phyloP scores from a whole-genome alignment of 2,888 invertebrate genomes.

The Oscheius sp. region DNA sequence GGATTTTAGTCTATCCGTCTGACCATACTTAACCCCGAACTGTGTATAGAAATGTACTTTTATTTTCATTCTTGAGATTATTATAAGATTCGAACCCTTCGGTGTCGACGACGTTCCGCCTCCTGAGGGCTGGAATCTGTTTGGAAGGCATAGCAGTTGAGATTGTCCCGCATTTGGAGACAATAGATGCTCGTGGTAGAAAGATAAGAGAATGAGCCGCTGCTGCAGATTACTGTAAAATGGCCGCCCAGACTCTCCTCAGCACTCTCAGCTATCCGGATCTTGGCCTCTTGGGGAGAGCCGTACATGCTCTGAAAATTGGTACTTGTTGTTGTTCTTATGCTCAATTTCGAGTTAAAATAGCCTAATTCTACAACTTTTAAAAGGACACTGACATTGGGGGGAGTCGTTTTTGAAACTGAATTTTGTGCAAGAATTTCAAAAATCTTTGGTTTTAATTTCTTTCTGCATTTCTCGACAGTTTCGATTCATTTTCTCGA shows the following conservation, averaged over 20 bases:
- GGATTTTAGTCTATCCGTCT: background rate
- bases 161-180: background rate
- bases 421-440: too few species aligned
- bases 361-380: too few species aligned
- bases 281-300: conserved; percentile 21
- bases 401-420: too few species aligned
- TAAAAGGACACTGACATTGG: too few species aligned
- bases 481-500: too few species aligned
- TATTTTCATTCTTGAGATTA: background rate
- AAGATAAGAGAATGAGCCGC: conserved; percentile 11
- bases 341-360: too few species aligned
- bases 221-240: conserved; percentile 9
- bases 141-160: conserved; percentile 29
- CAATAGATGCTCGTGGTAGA: conserved; percentile 10
- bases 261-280: conserved; percentile 14
- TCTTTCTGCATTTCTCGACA: too few species aligned
- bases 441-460: too few species aligned
- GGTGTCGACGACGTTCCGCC: background rate
- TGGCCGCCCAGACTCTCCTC: conserved; percentile 6
- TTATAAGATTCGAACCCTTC: background rate
- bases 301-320: conserved; percentile 22
- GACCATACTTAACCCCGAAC: background rate
- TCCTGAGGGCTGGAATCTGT: background rate
- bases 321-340: background rate
- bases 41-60: background rate